Evolutionary conservation across 1,140 invertebrate species (phyloP).

Genomic region (Drosophila kikkawai): DNA sequence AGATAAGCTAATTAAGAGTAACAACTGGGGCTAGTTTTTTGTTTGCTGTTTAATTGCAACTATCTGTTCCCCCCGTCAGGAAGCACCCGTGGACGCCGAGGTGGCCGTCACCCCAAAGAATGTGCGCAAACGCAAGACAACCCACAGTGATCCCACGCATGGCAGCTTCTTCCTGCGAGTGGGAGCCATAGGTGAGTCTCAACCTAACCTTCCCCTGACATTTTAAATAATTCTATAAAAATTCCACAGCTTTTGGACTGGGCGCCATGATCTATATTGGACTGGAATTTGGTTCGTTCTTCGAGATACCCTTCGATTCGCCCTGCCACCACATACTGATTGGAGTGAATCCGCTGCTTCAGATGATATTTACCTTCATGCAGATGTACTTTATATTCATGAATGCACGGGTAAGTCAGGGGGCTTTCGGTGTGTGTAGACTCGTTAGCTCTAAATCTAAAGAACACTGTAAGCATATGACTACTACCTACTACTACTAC

Average conservation of each 20-base stretch:
- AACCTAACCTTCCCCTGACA: accelerated
- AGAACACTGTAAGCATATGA: slow-evolving; percentile 71
- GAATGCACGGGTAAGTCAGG: slow-evolving; percentile 95
- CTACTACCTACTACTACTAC: slow-evolving; percentile 47
- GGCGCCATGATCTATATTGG: slow-evolving; percentile 99
- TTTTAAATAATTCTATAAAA: not conserved
- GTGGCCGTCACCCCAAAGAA: slow-evolving; percentile 88
- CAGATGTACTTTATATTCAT: slow-evolving; percentile 99
- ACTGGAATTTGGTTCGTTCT: slow-evolving; percentile 96
- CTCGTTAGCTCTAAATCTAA: slow-evolving; percentile 10
- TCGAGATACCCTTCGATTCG: slow-evolving; percentile 95
- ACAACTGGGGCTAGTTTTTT: slow-evolving; percentile 44
- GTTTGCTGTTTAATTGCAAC: not conserved
- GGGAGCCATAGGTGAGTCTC: slow-evolving; percentile 94
- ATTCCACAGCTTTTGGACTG: slow-evolving; percentile 93
- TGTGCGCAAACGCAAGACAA: slow-evolving; percentile 93
- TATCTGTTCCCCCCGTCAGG: slow-evolving; percentile 66
- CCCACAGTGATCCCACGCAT: slow-evolving; percentile 96
- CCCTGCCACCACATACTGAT: slow-evolving; percentile 95
- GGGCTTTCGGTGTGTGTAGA: slow-evolving; percentile 10
- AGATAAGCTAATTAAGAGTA: slow-evolving; percentile 4
- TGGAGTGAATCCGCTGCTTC: slow-evolving; percentile 95
- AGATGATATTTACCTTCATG: slow-evolving; percentile 98
- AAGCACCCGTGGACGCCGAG: slow-evolving; percentile 88
- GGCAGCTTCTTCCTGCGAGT: slow-evolving; percentile 98